phyloP scores from a whole-genome alignment of 53 echinoderm and acorn worm genomes.

The Henricia sp. region DNA sequence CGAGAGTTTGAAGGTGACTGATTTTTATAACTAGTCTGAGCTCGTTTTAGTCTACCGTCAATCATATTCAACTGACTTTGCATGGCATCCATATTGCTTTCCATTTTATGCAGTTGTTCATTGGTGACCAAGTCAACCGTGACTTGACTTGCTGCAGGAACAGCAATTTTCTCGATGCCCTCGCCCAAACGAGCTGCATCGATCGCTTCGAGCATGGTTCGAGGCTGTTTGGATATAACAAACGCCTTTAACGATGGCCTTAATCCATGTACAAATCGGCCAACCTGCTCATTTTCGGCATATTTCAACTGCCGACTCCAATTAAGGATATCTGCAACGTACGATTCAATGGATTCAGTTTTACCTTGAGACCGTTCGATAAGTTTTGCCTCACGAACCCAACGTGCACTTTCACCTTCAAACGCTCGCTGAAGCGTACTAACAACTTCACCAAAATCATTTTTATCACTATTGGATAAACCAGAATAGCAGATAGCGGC shows the following conservation, averaged over 20 bases:
- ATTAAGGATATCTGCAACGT: not conserved
- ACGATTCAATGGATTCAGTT: not conserved
- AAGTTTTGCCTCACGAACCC: constrained; percentile 6
- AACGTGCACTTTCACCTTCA: constrained; percentile 4
- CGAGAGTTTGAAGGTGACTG: not conserved
- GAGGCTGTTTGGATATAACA: constrained; percentile 11
- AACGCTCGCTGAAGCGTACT: not conserved
- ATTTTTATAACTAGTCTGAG: not conserved
- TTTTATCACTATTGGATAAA: not conserved
- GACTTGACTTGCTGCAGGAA: not conserved
- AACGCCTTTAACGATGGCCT: constrained; percentile 3
- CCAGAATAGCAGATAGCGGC: not conserved
- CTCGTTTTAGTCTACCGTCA: not conserved
- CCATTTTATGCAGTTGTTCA: not conserved
- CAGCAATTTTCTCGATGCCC: not conserved
- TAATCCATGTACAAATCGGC: constrained; percentile 5
- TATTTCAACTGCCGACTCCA: not conserved
- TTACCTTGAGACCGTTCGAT: not conserved
- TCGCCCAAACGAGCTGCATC: not conserved
- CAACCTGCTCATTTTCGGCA: constrained; percentile 12
- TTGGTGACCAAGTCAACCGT: not conserved
- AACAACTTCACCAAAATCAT: not conserved
- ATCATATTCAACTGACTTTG: not conserved
- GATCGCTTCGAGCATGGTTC: not conserved
- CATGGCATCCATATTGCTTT: not conserved